Evolutionary conservation across 2,797 vertebrate genomes (phyloP), one percentile per base, ranked within the genome.

Genomic region (Macropus fuliginosus): DNA sequence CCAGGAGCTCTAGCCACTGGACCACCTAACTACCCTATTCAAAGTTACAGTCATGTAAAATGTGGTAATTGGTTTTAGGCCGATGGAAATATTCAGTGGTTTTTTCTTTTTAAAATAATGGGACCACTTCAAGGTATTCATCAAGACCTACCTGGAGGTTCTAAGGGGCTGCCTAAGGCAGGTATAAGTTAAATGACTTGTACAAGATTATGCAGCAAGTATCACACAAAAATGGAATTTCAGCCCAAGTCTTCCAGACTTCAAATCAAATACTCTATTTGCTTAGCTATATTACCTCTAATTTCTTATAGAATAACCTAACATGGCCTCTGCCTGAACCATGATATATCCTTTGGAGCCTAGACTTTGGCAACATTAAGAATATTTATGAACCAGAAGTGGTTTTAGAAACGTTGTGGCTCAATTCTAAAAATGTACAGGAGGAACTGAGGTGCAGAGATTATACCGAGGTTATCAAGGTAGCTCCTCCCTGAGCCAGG

Each of bases 351-450:
- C 21, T 46, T 9, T 81, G 6, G 40, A 34, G 34, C 91, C 66
- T 40, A 91, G 81, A 87, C 3, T 34, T 94, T 97, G 94, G 24
- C 52, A 96, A 96, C 28, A 87, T 91, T 59, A 55, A 91, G 14
- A 21, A 92, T 92, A 56, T 91, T 9, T 91, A 40, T 92, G n/a
- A 10, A 21, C 16, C 87, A 59, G 27, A 94, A 93, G 21, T 21
- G 93, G 1, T 28, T 89, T 50, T 24, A 31, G 50, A 93, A 14
- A 56, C 59, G 4, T 28, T 55, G n/a, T 24, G 66, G 55, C 56
- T 92, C 54, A 81, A 56, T 55, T 5, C 2, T 55, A 0, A 87
- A 28, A 54, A 55, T 55, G 94, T 93, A 59, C 90, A 55, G 57
- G 40, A 57, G 34, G 54, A 94, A 96, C 54, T 24, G n/a, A 89